Conservation (phyloP, 2,113 vertebrate genomes). For the Hippocampus mohnikei region DNA sequence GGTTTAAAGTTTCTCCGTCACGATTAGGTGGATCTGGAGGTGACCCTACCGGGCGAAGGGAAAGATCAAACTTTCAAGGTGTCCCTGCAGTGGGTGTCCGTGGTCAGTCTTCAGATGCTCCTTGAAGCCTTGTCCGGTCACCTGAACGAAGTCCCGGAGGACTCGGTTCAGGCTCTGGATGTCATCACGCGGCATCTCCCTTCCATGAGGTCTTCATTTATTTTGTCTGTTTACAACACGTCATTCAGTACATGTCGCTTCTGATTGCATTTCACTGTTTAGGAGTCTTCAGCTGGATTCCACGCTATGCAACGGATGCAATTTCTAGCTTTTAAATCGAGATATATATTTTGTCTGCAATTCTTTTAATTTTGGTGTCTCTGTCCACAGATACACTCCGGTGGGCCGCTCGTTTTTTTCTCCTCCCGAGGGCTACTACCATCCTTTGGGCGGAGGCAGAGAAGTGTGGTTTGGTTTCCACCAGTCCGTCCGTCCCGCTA, state of each 20-base stretch:
- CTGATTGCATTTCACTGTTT: constrained; percentile 12
- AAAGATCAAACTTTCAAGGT: constrained; percentile 99
- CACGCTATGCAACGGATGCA: constrained; percentile 6
- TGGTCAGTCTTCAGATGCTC: constrained; percentile 95
- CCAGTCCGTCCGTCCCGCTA: constrained; percentile 95
- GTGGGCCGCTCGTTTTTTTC: constrained; percentile 98
- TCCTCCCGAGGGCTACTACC: constrained; percentile 96
- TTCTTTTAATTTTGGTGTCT: not conserved
- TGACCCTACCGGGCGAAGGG: constrained; percentile 95
- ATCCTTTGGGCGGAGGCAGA: constrained; percentile 93
- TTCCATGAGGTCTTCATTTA: constrained; percentile 86
- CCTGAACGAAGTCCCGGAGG: constrained; percentile 94
- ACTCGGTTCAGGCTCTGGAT: constrained; percentile 95
- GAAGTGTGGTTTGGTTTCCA: constrained; percentile 99
- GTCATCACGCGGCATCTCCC: constrained; percentile 97
- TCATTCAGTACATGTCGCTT: not conserved
- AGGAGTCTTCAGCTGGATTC: constrained; percentile 15
- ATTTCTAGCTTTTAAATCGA: not conserved
- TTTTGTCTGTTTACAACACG: not conserved
- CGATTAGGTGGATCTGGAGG: constrained; percentile 94
- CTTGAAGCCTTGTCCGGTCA: constrained; percentile 94
- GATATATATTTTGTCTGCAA: not conserved
- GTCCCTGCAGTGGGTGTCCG: constrained; percentile 97
- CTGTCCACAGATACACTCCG: constrained; percentile 86
- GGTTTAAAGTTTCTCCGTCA: not conserved